Percentiles rank a stretch among this genome's conserved stretches.
Evolutionary conservation across 2,888 invertebrate genomes (phyloP).

Genomic region (Reticulitermes lucifugus): DNA sequence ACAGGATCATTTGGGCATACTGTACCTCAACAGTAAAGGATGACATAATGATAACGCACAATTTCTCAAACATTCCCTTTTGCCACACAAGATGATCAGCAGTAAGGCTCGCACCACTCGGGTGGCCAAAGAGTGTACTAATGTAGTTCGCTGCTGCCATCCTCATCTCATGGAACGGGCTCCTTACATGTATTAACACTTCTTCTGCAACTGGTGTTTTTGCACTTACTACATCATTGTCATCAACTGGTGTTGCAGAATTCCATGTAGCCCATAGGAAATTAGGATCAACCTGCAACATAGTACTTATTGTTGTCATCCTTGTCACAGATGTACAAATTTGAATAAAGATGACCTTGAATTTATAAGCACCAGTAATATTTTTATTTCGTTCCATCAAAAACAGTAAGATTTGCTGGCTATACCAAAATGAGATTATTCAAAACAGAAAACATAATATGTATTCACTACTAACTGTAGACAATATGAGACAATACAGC

Average conservation of each 20-base stretch:
- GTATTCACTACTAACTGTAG: no score
- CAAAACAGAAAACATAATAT: no score
- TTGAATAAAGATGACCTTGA: no score
- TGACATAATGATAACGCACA: conserved; percentile 56
- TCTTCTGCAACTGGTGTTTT: conserved; percentile 50
- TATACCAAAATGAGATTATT: no score
- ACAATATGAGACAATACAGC: no score
- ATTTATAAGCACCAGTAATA: no score
- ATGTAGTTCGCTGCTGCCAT: conserved; percentile 62
- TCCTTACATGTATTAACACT: conserved; percentile 51
- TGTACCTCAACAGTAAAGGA: conserved; percentile 52
- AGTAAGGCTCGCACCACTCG: conserved; percentile 51
- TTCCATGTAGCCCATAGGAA: conserved; percentile 56
- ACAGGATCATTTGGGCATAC: no score
- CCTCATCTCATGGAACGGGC: conserved; percentile 59
- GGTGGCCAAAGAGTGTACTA: conserved; percentile 59
- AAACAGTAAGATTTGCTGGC: no score
- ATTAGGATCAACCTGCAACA: conserved; percentile 57
- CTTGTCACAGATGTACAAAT: no score
- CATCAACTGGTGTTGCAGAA: conserved; percentile 43
- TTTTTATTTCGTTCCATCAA: no score
- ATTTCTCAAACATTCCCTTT: conserved; percentile 58
- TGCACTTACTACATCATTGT: conserved; percentile 54
- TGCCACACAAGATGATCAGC: conserved; percentile 57
- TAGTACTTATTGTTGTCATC: not conserved